Base-by-base conservation (phyloP, 2,113 vertebrate genomes). In the Gnathonemus echidnorhynchus region DNA sequence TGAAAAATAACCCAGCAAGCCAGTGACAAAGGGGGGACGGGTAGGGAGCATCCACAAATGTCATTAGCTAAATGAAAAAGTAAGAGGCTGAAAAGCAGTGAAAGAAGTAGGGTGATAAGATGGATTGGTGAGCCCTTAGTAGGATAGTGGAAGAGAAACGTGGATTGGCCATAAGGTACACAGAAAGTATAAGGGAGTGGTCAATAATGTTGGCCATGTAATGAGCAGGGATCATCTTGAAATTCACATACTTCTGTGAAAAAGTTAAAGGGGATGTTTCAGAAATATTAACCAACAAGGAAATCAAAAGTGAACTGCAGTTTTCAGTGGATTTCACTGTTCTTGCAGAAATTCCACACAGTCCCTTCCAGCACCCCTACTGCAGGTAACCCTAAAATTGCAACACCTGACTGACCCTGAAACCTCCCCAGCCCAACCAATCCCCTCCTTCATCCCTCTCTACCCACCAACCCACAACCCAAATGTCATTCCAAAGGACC, bases 311-410 rank as follows among this genome's bases (percentile, higher is more conserved):
- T 80, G 31, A 80, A 80, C 74, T 80, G 74, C 31, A 80, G 88
- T 39, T 87, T 93, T 96, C 94, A 94, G 95, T 93, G 92, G 93
- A 89, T 95, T 93, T 95, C 95, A 95, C 94, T 96, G 95, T 96
- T 95, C 94, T 96, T 96, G 95, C 96, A 96, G 95, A 96, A 93
- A 93, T 94, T 94, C 94, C 94, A 94, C 95, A 95, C 93, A 95
- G 95, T 96, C 95, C 95, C 95, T 95, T 91, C 95, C 95, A 95
- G 95, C 95, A 95, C 95, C 93, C 95, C 90, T 95, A 96, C 94
- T 93, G 92, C 95, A 96, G 96, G 95, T 96, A 96, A 96, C 95
- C 94, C 90, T 89, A 88, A 88, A 66, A 88, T 88, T 62, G 58
- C 56, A 62, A 88, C 1, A 39, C 52, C 52, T 19, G 21, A 62